Percentiles rank a stretch among this genome's conserved stretches.
Evolutionary conservation across 2,113 vertebrate genomes (phyloP).

Genomic region (Aix galericulata): DNA sequence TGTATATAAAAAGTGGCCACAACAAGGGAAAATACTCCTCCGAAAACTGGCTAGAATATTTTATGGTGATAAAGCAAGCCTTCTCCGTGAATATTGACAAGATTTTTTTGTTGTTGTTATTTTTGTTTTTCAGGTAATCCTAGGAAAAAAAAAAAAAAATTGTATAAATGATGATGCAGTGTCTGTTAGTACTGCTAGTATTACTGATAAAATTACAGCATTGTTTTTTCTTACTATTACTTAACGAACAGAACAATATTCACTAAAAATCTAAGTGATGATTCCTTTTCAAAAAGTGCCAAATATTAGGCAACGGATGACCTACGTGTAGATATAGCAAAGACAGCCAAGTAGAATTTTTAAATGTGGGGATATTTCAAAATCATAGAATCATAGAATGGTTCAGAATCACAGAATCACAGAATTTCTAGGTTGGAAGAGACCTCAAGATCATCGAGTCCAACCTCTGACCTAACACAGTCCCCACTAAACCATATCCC

Average conservation of each 20-base stretch:
- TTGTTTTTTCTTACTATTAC: background rate
- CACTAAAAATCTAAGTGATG: background rate
- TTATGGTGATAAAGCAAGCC: background rate
- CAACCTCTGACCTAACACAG: no score
- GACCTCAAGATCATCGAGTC: background rate
- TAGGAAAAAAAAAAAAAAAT: background rate
- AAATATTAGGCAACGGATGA: background rate
- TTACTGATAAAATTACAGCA: background rate
- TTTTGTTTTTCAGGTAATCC: background rate
- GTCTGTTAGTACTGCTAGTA: background rate
- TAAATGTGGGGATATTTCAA: background rate
- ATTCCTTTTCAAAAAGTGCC: background rate
- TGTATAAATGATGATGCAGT: background rate
- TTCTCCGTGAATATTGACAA: background rate
- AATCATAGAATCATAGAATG: background rate
- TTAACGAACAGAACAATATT: background rate
- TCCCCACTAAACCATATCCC: no score
- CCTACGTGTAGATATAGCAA: background rate
- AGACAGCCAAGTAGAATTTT: background rate
- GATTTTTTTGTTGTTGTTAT: no score
- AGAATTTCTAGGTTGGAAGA: background rate
- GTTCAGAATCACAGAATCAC: background rate
- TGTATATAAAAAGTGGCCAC: background rate
- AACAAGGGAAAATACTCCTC: background rate
- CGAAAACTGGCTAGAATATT: background rate